Base-by-base conservation (phyloP, 2,797 vertebrate species). In the Threskiornis aethiopicus region DNA sequence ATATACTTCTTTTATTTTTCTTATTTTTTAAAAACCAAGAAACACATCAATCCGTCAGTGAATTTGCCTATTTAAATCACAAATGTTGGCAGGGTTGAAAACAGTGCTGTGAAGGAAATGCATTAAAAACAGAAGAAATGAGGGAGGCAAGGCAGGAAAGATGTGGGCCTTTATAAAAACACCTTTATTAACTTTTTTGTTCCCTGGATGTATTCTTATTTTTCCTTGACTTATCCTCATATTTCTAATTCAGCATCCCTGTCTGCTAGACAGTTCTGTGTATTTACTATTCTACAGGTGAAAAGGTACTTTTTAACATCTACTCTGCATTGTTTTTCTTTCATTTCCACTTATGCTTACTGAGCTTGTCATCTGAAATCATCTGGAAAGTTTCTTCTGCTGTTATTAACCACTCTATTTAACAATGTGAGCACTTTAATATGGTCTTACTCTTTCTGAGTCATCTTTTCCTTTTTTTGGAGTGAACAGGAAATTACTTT, bases 351-450 rank as follows among this genome's bases (percentile, higher is more conserved):
- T 84, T 75, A 42, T 28, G 37, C 10, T 87, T 28, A 87, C 54
- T 81, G 91, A 91, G 22, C 29, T 87, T 91, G 81, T 69, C 33
- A 82, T 84, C 24, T 94, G 91, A 95, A 96, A 78, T 86, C 33
- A 81, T 83, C 65, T 92, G 86, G 69, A 94, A 96, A 72, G 33
- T 17, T 78, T 75, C 25, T 92, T 94, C 88, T 84, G 46, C 35
- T 76, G 29, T 80, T 92, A 89, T 96, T 93, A 92, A 79, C 54
- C 81, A 89, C 72, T 92, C 28, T 31, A 92, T 96, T 97, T 95
- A 94, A 92, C 90, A 85, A n/a, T 71, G 61, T 59, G 39, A 81
- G 16, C 15, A 58, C 20, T 93, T 92, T 76, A 57, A 78, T 82
- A 44, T 0, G 5, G 11, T 70, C 25, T 81, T 78, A 64, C 9